These are phyloP conservation scores for Peromyscus californicus DNA, from an alignment of 2,113 vertebrate genomes.

Conservation along the genomic window DNA sequence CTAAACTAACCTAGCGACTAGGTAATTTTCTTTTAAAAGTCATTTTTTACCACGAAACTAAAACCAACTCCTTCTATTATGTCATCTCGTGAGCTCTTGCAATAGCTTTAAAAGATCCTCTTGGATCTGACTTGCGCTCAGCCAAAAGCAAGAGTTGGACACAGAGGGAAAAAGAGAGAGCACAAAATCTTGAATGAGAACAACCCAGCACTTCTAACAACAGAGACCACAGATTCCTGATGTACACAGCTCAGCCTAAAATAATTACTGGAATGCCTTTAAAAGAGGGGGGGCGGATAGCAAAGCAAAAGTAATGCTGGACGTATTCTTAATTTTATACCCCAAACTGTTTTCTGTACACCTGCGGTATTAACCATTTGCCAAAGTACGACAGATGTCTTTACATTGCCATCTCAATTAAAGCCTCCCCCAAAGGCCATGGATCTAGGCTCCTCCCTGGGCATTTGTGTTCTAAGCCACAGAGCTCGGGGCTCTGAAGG, in stretches of 20 bases:
- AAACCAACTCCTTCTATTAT: slow-evolving; percentile 70
- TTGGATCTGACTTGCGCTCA: slow-evolving; percentile 66
- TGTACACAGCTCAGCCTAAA: slow-evolving; percentile 36
- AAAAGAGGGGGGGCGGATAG: not conserved
- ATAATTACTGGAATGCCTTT: slow-evolving; percentile 35
- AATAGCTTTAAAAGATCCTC: slow-evolving; percentile 57
- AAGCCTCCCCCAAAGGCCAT: not conserved
- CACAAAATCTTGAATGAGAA: slow-evolving; percentile 48
- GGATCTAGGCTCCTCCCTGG: slow-evolving; percentile 31
- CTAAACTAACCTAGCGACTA: slow-evolving; percentile 88
- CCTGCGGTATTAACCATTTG: slow-evolving; percentile 58
- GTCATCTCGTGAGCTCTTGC: slow-evolving; percentile 59
- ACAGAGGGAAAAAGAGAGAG: slow-evolving; percentile 43
- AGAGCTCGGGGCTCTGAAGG: not conserved
- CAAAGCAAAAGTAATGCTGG: slow-evolving; percentile 59
- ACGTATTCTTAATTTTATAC: slow-evolving; percentile 31
- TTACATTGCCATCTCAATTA: not conserved
- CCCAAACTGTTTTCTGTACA: slow-evolving; percentile 51
- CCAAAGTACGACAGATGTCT: not conserved
- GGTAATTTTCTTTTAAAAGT: slow-evolving; percentile 85
- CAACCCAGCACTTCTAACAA: slow-evolving; percentile 47
- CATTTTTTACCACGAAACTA: slow-evolving; percentile 79
- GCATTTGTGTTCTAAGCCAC: not conserved
- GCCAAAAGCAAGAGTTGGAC: slow-evolving; percentile 34
- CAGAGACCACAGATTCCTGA: not conserved